Conservation (phyloP, 2,888 invertebrate species). For the Amblyteles armatorius region DNA sequence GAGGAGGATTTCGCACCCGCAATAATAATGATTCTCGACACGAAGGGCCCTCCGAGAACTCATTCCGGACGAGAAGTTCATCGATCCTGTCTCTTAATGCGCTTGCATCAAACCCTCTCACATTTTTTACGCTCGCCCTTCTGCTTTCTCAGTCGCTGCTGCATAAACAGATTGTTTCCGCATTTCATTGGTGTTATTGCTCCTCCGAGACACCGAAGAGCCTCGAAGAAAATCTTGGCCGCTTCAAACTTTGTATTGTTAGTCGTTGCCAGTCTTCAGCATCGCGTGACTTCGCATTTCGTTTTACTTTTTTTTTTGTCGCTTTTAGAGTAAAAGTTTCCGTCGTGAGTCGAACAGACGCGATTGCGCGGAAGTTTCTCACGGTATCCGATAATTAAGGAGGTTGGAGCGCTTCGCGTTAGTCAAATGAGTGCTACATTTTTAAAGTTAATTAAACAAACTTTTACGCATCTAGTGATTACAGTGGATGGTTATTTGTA, state of each 20-base stretch:
- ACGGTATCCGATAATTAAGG: not conserved
- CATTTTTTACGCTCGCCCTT: not conserved
- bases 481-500: too few species aligned
- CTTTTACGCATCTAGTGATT: too few species aligned
- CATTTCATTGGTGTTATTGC: conserved; percentile 39
- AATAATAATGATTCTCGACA: conserved; percentile 39
- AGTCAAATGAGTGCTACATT: too few species aligned
- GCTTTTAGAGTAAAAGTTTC: not conserved
- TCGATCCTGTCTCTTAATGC: conserved; percentile 40
- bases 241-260: conserved; percentile 3
- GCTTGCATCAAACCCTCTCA: not conserved
- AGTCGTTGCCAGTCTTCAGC: conserved; percentile 25
- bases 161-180: conserved; percentile 33
- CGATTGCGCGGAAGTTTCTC: not conserved
- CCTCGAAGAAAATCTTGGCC: not conserved
- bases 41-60: conserved; percentile 10
- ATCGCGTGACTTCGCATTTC: conserved; percentile 4
- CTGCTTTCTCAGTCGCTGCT: not conserved
- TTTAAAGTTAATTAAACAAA: too few species aligned
- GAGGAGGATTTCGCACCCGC: conserved; percentile 7
- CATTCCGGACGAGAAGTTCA: conserved; percentile 26
- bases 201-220: not conserved
- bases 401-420: too few species aligned
- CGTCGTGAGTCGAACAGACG: not conserved
- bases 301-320: not conserved